Conservation (phyloP, 2,113 vertebrate genomes). For the Silurus glanis region DNA sequence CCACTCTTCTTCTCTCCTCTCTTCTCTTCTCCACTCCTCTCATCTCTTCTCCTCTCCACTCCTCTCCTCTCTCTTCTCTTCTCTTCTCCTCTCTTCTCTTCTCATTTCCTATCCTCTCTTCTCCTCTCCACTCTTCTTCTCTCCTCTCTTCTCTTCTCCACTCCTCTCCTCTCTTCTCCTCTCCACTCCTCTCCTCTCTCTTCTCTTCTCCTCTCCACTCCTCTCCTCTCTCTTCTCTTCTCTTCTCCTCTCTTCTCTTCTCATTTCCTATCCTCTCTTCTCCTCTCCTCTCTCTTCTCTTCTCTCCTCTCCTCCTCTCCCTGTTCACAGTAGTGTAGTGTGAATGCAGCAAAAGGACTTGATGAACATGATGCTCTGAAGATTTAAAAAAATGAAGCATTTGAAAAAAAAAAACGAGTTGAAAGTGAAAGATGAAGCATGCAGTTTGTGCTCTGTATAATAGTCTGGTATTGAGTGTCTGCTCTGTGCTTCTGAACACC, state of each 20-base stretch:
- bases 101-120: no score
- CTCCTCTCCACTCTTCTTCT: no score
- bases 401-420: constrained; percentile 29
- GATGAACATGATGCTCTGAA: constrained; percentile 50
- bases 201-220: no score
- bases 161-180: no score
- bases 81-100: no score
- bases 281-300: neutral
- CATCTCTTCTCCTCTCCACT: no score
- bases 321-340: constrained; percentile 55
- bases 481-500: constrained; percentile 59
- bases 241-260: neutral
- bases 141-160: no score
- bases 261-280: neutral
- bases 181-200: no score
- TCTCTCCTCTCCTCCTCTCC: neutral
- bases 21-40: no score
- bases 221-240: no score
- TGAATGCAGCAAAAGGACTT: constrained; percentile 57
- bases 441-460: constrained; percentile 60
- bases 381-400: constrained; percentile 31
- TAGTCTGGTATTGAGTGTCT: constrained; percentile 66
- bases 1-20: no score
- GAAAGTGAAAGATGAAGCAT: constrained; percentile 64
- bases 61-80: no score